Conservation (phyloP, 2,797 vertebrate species). For the Gadopsis bispinosus region DNA sequence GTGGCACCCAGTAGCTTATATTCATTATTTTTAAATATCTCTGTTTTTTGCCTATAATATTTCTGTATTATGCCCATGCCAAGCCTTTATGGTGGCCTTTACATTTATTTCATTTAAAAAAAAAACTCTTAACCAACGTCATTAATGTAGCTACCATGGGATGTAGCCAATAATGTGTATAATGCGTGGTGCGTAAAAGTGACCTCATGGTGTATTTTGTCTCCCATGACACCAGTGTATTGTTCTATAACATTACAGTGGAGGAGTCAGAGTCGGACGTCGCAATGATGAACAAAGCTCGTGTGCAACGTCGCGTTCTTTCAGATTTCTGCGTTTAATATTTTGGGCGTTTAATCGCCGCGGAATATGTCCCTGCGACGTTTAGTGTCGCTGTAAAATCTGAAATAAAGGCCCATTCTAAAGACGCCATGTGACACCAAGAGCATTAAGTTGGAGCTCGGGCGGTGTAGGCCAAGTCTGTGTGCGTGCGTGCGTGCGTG, state of each 20-base stretch:
- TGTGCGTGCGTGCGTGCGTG: slow-evolving; percentile 31
- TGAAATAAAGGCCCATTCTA: slow-evolving; percentile 10
- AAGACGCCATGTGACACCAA: slow-evolving; percentile 37
- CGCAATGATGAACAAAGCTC: not conserved
- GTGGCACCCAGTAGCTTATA: not conserved
- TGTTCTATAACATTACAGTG: slow-evolving; percentile 11
- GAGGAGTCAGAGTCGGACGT: not conserved
- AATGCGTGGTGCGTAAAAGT: slow-evolving; percentile 37
- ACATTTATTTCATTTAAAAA: not conserved
- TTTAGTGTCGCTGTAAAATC: not conserved
- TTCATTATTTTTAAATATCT: not conserved
- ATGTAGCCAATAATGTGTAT: not conserved
- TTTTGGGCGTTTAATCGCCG: not conserved
- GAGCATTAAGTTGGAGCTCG: slow-evolving; percentile 47
- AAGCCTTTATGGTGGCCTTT: not conserved
- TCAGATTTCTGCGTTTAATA: not conserved
- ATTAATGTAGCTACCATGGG: not conserved
- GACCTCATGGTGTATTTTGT: slow-evolving; percentile 2
- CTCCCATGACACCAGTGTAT: not conserved
- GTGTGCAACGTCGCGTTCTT: not conserved
- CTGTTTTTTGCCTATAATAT: not conserved
- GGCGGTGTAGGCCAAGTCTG: slow-evolving; percentile 66
- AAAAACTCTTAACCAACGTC: not conserved
- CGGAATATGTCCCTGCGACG: not conserved
- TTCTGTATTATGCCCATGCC: not conserved